Base-by-base conservation (phyloP, 2,888 invertebrate genomes). In the Limenitis camilla region DNA sequence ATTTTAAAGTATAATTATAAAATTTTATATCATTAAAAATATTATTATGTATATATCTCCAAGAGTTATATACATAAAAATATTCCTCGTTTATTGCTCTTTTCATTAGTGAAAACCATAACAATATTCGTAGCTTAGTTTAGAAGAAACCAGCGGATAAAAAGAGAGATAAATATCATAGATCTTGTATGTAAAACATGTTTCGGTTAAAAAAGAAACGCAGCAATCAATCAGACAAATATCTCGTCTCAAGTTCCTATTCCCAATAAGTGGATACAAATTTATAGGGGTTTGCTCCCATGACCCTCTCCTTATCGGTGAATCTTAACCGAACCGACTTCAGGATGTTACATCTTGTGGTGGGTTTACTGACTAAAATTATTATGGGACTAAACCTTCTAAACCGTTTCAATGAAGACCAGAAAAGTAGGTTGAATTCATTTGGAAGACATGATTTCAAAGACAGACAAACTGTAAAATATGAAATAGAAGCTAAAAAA, bases 261-360 rank as follows among this genome's bases (percentile, higher is more conserved):
- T 66, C 52, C 58, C 69, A 81, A 83, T 83, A 84, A 73, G 69
- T 68, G 67, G 67, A 69, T 72, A 76, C 75, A 74, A 74, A 83
- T 84, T 80, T 80, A 82, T 76, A 76, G 73, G 67, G 67, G 68
- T 65, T 69, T 70, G 49, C 52, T 35, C 49, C 9, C 43, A 52
- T 49, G 53, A 58, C 58, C 58, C 58, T 56, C 44, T 19, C 43
- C 67, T 71, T 77, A 76, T 78, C 76, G 65, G 60, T 65, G 60
- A 53, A 76, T 76, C 74, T 73, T 52, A 69, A 71, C 71, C 41
- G 72, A 67, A 10, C 19, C 49, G 39, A 52, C 38, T 53, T 41
- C 59, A 62, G 61, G 63, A 64, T 63, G 54, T 58, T 64, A 54
- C 59, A 58, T 11, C 44, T 11, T 31, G 38, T 52, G 52, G 47